Evolutionary conservation across 2,888 invertebrate genomes (phyloP), one percentile per base, ranked within the genome.

Genomic region (Alloscopus bannaensis): DNA sequence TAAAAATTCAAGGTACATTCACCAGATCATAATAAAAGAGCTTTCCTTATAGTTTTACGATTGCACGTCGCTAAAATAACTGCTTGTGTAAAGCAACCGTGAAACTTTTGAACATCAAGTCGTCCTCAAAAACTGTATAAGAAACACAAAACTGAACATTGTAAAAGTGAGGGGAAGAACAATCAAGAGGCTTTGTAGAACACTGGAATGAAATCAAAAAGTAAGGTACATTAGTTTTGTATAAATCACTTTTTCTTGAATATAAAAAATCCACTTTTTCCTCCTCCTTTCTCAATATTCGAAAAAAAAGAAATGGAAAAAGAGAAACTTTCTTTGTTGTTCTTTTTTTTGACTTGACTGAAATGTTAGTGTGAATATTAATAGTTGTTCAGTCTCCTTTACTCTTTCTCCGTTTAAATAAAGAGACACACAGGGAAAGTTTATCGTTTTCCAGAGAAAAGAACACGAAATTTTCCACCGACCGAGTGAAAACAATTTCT

Each of bases 361-460:
- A 18, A 18, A 45, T 26, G 42, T 20, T 52, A 26, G 26, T 20
- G 42, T 26, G 57, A 69, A 69, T 69, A 69, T 68, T 68, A 68
- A 68, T 68, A 40, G 66, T 24, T 26, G 22, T 28, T 24, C 31
- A 29, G 29, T 57, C n/a, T n/a, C n/a, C n/a, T n/a, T n/a, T n/a
- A n/a, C n/a, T n/a, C n/a, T n/a, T n/a, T 57, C 8, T 59, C 36
- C 16, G 31, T 59, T 36, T 29, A 24, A 31, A n/a, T 11, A 52
- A 18, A 36, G 36, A 42, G 26, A n/a, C 16, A 59, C 20, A 18
- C 31, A 31, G 50, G 50, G n/a, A 28, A 36, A 68, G 68, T 68
- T 69, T 69, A 69, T 69, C 68, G 68, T 57, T 69, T 69, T 69
- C 68, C 68, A 69, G 42, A 57, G 42, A 69, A 69, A 69, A 69